Conservation (phyloP, 2,888 invertebrate genomes). For the Chrysomela aeneicollis region DNA sequence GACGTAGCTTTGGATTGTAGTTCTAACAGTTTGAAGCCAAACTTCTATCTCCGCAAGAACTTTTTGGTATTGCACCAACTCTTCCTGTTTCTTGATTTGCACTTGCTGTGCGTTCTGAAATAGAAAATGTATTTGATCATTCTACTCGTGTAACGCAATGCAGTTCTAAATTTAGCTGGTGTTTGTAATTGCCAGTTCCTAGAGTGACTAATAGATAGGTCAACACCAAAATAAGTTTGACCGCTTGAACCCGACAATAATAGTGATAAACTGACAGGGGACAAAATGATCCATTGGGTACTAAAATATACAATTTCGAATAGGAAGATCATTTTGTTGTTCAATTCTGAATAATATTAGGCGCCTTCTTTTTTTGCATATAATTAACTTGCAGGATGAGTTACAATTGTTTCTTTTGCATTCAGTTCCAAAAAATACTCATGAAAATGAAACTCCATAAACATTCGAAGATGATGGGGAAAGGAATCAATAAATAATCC, state of each 20-base stretch:
- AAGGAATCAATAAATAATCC: too few species aligned
- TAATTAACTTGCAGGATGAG: too few species aligned
- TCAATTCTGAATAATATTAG: too few species aligned
- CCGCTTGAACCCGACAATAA: not conserved
- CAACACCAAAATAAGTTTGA: constrained; percentile 22
- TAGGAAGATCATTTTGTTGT: too few species aligned
- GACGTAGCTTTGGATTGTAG: constrained; percentile 48
- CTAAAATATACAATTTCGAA: too few species aligned
- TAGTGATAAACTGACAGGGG: not conserved
- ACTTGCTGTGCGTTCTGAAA: constrained; percentile 65
- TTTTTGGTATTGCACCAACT: constrained; percentile 65
- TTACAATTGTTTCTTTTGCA: too few species aligned
- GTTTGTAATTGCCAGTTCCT: constrained; percentile 9
- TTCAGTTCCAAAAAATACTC: too few species aligned
- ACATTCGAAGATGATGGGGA: too few species aligned
- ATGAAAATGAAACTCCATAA: too few species aligned
- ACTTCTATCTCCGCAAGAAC: constrained; percentile 65
- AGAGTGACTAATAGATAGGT: constrained; percentile 15
- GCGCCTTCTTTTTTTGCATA: too few species aligned
- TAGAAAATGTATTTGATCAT: constrained; percentile 32
- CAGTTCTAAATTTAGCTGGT: constrained; percentile 25
- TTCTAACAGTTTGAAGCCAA: constrained; percentile 64
- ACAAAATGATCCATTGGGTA: too few species aligned
- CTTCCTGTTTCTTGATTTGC: constrained; percentile 64
- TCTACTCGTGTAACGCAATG: constrained; percentile 23